Base-by-base conservation (phyloP, 2,888 invertebrate species). In the Adela reaumurella region DNA sequence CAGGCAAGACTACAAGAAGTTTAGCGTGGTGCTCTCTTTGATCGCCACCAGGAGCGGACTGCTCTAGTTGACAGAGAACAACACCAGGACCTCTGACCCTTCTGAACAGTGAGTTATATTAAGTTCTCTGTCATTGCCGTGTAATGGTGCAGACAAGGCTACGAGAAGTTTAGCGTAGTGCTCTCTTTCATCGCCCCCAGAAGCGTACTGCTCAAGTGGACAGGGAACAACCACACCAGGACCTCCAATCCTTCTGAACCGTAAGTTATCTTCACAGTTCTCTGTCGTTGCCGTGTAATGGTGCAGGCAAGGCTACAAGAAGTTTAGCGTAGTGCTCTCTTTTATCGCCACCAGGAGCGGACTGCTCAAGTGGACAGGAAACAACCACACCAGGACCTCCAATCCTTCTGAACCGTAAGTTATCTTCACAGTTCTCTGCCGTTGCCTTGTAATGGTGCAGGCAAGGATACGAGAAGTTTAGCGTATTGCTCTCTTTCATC, bases 261-360 rank as follows among this genome's bases (percentile, higher is more conserved):
- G n/a, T n/a, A n/a, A n/a, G n/a, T n/a, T n/a, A n/a, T n/a, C n/a
- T n/a, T n/a, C n/a, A n/a, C n/a, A n/a, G n/a, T n/a, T n/a, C n/a
- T n/a, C n/a, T n/a, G n/a, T n/a, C n/a, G n/a, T n/a, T n/a, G n/a
- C n/a, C n/a, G n/a, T n/a, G n/a, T n/a, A n/a, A n/a, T n/a, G n/a
- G n/a, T n/a, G n/a, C n/a, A n/a, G n/a, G n/a, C n/a, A n/a, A n/a
- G n/a, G n/a, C n/a, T n/a, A n/a, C n/a, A n/a, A n/a, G n/a, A n/a
- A n/a, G 74, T 89, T 89, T 62, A 87, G 85, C 51, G 88, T 91
- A 52, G 87, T 87, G 46, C 81, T 90, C 55, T 90, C 92, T 5
- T 95, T 94, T 79, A 89, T 95, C 58, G 94, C 94, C 1, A 95
- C 95, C 0, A 83, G 94, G 58, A 94, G 93, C 62, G 95, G 95